Base-by-base conservation (phyloP, 2,888 invertebrate genomes). In the Cantharis rustica region DNA sequence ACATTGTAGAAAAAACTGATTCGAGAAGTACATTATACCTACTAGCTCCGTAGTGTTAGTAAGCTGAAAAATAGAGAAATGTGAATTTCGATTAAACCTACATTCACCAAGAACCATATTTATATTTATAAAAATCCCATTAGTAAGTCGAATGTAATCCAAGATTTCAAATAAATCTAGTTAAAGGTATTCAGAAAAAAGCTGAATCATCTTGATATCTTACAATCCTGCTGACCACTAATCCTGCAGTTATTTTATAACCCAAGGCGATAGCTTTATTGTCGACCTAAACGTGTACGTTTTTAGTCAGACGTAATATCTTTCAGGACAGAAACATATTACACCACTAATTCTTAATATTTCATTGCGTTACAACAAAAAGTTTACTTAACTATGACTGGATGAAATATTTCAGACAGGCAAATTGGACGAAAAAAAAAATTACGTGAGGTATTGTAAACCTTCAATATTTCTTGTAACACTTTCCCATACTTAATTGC, bases 201-300 rank as follows among this genome's bases (percentile, higher is more conserved):
- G 69, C 71, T 74, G 77, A 77, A 71, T 77, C 77, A 77, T 77
- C 74, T 74, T 72, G 74, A 73, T 74, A 74, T 68, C 69, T 72
- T 73, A 68, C 73, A 73, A 75, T 62, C 74, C 72, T 74, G 74
- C 72, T 75, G 76, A 74, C 74, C 76, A 72, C 79, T 76, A 76
- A 79, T 79, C 79, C 76, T 66, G 76, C 79, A 76, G 79, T 79
- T 79, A 79, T 76, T 76, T 76, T 76, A 76, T 79, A 79, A 76
- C 79, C 75, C 70, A 69, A 72, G 73, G 76, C 74, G 74, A 75
- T 79, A 76, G 76, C 76, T 79, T 78, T 79, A 79, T 79, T 74
- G 79, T 71, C 76, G 76, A 76, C 74, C 75, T 76, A 73, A 70
- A 69, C 78, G 70, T 71, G 69, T 73, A 74, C 75, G 75, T 78